Conservation (phyloP, 2,113 vertebrate species). For the Indri indri region DNA sequence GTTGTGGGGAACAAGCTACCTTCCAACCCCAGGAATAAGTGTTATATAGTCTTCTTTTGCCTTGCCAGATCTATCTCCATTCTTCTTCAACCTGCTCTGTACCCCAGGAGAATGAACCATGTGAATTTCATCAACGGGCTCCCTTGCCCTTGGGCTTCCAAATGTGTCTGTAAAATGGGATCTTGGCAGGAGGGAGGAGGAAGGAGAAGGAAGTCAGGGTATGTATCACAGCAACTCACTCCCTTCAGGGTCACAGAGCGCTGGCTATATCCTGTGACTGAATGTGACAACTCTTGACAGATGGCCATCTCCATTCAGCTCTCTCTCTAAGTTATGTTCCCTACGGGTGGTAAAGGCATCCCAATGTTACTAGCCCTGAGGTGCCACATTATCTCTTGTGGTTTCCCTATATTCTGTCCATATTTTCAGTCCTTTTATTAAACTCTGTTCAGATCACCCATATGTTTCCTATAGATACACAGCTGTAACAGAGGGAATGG, state of each 20-base stretch:
- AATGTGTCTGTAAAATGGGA: background rate
- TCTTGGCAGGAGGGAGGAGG: background rate
- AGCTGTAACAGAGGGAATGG: too few relatives aligned
- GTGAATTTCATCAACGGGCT: background rate
- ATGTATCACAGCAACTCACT: background rate
- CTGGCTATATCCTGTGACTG: background rate
- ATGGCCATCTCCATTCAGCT: background rate
- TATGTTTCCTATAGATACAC: background rate
- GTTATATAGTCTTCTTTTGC: background rate
- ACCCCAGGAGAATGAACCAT: background rate
- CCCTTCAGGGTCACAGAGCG: background rate
- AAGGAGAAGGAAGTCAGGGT: background rate
- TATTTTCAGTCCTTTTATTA: background rate
- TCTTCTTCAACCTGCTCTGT: background rate
- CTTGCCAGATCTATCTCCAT: background rate
- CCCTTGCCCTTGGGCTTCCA: background rate
- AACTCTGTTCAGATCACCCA: background rate
- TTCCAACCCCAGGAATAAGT: background rate
- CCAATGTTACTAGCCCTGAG: background rate
- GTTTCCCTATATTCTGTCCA: background rate
- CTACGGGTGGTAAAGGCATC: background rate
- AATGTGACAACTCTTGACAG: background rate
- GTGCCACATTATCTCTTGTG: background rate
- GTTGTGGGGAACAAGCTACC: background rate
- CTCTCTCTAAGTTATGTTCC: background rate